Evolutionary conservation across 2,888 invertebrate species (phyloP).

Genomic region (Aphidoletes aphidimyza): DNA sequence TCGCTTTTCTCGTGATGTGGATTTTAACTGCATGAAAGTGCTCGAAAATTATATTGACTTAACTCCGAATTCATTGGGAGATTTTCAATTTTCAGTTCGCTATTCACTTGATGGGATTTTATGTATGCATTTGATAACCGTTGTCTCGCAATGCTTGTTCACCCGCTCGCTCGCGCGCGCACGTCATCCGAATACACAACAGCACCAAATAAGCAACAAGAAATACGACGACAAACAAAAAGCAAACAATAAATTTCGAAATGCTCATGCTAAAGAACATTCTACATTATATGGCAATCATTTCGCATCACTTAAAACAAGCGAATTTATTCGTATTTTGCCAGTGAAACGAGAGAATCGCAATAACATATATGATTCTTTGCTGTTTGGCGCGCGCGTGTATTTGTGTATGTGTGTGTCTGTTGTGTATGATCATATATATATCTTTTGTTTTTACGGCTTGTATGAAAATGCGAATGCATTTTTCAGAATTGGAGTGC

Average conservation of each 20-base stretch:
- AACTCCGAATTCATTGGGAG: background rate
- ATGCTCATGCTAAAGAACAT: constrained; percentile 33
- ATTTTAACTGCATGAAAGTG: constrained; percentile 7
- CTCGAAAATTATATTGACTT: constrained; percentile 38
- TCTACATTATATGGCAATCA: constrained; percentile 40
- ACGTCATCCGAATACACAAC: background rate
- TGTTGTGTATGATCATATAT: background rate
- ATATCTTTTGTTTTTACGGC: constrained; percentile 34
- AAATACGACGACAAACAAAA: background rate
- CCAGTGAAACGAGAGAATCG: background rate
- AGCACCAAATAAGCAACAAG: background rate
- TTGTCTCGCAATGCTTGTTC: background rate
- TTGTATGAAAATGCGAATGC: constrained; percentile 3
- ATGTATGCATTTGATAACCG: constrained; percentile 41
- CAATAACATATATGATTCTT: background rate
- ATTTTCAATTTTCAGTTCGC: constrained; percentile 32
- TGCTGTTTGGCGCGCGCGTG: background rate
- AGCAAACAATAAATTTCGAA: constrained; percentile 40
- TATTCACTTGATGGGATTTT: constrained; percentile 46
- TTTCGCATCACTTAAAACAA: constrained; percentile 49
- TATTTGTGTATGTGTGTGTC: background rate
- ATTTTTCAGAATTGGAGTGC: background rate
- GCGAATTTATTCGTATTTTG: constrained; percentile 5
- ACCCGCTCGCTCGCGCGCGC: background rate
- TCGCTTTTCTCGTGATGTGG: background rate